Evolutionary conservation across 92 coral and sea anemone genomes (phyloP), one percentile per base, ranked within the genome.

Genomic region (Plumapathes pennacea): DNA sequence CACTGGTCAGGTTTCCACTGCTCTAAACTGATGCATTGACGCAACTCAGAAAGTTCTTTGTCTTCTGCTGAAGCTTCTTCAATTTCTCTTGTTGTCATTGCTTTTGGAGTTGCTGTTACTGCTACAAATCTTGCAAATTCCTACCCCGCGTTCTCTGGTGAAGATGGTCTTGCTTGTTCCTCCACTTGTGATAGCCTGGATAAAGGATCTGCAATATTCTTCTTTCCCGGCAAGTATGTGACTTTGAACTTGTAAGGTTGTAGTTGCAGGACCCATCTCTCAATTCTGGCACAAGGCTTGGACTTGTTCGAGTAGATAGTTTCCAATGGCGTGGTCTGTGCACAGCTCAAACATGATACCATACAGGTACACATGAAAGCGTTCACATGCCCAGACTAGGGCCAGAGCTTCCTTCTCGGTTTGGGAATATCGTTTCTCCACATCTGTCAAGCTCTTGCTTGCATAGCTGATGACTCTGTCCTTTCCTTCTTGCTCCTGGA

Each of bases 1-100:
- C 50, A 32, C 11, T 63, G 39, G 18, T 39, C 45, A 21, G 51
- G 25, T 3, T 25, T 53, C 25, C 25, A 66, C n/a, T n/a, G n/a
- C n/a, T n/a, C n/a, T n/a, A n/a, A n/a, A n/a, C n/a, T n/a, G n/a
- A n/a, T n/a, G n/a, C 79, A 72, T 8, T 42, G 30, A 38, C 51
- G 18, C 38, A 68, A 30, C 31, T 71, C 57, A 21, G 62, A 32
- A 24, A 66, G 50, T 49, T 56, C 83, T 21, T 60, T 38, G 22
- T 77, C 77, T 25, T 37, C 59, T 17, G 42, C 71, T 10, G 78
- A 77, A 25, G 60, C 66, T 46, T 51, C 29, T 45, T 64, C 74
- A 12, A 74, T 64, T 36, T 56, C 60, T 36, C 64, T n/a, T 1
- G 61, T 58, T 21, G 64, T 37, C 61, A 66, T 7, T 21, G 77